phyloP scores from a whole-genome alignment of 1,140 invertebrate species.

The Hycleus phaleratus region DNA sequence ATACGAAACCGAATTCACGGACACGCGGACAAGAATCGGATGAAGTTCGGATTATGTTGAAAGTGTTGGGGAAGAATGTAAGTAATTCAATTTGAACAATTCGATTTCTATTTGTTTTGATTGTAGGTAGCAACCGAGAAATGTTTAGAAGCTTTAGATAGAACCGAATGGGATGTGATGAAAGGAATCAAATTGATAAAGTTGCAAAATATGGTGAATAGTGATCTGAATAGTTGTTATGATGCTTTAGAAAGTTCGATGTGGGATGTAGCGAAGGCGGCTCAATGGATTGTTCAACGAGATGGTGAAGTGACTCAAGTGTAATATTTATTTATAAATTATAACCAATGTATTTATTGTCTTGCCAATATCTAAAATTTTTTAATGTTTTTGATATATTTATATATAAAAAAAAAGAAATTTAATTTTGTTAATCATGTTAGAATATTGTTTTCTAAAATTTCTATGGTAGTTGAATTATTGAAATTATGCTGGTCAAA shows the following conservation, averaged over 20 bases:
- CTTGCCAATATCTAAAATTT: conserved; percentile 10
- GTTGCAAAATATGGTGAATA: conserved; percentile 56
- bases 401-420: no score
- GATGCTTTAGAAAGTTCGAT: conserved; percentile 33
- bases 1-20: conserved; percentile 74
- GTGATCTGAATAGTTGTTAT: conserved; percentile 31
- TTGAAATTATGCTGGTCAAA: no score
- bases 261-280: conserved; percentile 40
- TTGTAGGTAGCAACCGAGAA: conserved; percentile 65
- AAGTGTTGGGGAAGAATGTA: conserved; percentile 78
- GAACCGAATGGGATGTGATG: conserved; percentile 82
- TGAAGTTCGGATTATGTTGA: conserved; percentile 86
- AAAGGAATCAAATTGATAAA: conserved; percentile 80
- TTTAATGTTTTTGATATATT: background rate
- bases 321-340: conserved; percentile 11
- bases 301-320: conserved; percentile 39
- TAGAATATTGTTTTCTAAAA: no score
- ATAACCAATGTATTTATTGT: conserved; percentile 4
- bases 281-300: conserved; percentile 39
- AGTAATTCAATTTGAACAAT: conserved; percentile 24
- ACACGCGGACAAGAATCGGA: conserved; percentile 77
- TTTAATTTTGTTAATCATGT: no score
- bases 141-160: conserved; percentile 72
- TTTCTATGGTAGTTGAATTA: no score
- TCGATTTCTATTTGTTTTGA: background rate